Percentiles rank a stretch among this genome's conserved stretches.
Conservation (phyloP, 2,797 vertebrate species). For the Myotis myotis region DNA sequence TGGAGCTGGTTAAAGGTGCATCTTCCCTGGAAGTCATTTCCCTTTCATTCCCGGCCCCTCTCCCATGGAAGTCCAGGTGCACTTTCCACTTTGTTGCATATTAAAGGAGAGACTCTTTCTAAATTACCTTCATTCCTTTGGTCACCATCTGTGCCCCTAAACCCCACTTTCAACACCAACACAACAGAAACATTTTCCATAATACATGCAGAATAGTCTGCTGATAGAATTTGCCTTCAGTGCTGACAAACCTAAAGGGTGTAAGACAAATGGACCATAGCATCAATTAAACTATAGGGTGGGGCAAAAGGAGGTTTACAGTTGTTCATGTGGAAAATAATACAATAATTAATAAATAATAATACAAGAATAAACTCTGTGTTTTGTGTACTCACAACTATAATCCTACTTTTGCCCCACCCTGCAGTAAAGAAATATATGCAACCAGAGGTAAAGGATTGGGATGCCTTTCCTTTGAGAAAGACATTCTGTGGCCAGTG, state of each 20-base stretch:
- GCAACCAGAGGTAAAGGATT: background rate
- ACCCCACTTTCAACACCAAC: constrained; percentile 56
- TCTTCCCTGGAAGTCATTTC: constrained; percentile 74
- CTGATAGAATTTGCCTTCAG: constrained; percentile 22
- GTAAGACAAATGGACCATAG: background rate
- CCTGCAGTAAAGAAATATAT: background rate
- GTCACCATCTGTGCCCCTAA: constrained; percentile 68
- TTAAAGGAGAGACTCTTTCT: constrained; percentile 58
- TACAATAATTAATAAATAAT: background rate
- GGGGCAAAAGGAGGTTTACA: background rate
- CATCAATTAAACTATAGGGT: background rate
- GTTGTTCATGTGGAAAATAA: background rate
- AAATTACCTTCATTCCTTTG: constrained; percentile 52
- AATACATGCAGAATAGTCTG: constrained; percentile 31
- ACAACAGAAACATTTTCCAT: constrained; percentile 66
- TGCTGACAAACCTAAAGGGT: background rate
- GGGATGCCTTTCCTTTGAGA: background rate
- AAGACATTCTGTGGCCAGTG: background rate
- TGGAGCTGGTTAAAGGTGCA: constrained; percentile 56
- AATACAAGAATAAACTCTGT: background rate
- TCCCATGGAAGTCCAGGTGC: constrained; percentile 68
- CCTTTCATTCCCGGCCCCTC: constrained; percentile 59
- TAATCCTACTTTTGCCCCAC: background rate
- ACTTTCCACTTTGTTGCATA: constrained; percentile 33
- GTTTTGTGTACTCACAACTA: background rate